phyloP scores from a whole-genome alignment of 2,888 invertebrate genomes.

The Eumacrocentrus americanus region DNA sequence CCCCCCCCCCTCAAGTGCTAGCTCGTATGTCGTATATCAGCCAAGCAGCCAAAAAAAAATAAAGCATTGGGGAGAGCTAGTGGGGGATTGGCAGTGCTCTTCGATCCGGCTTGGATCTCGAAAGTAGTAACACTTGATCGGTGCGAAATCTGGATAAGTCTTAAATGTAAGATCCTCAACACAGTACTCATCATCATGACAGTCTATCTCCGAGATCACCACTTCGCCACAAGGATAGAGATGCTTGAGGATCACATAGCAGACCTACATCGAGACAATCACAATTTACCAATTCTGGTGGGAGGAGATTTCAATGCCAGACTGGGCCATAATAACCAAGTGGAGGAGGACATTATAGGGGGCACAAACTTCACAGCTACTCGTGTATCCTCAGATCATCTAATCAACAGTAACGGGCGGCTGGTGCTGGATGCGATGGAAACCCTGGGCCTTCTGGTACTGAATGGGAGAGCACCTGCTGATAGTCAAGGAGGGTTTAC shows the following conservation, averaged over 20 bases:
- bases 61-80: not conserved
- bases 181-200: not conserved
- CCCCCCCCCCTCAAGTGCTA: too few relatives aligned
- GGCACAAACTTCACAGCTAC: not conserved
- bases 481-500: not conserved
- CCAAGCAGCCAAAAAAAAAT: too few relatives aligned
- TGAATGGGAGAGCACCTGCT: not conserved
- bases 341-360: not conserved
- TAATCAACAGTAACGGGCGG: not conserved
- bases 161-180: not conserved
- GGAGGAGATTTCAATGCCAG: constrained; percentile 10
- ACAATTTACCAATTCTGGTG: not conserved
- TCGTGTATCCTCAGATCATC: not conserved
- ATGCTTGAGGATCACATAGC: not conserved
- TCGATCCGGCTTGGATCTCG: not conserved
- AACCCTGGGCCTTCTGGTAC: not conserved
- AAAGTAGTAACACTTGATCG: not conserved
- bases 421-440: not conserved
- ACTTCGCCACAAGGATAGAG: not conserved
- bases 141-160: not conserved
- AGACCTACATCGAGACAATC: not conserved
- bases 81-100: not conserved
- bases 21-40: too few relatives aligned
- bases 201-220: not conserved
- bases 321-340: not conserved